Evolutionary conservation across 2,888 invertebrate species (phyloP).

Genomic region (Xanthostigma xanthostigma): DNA sequence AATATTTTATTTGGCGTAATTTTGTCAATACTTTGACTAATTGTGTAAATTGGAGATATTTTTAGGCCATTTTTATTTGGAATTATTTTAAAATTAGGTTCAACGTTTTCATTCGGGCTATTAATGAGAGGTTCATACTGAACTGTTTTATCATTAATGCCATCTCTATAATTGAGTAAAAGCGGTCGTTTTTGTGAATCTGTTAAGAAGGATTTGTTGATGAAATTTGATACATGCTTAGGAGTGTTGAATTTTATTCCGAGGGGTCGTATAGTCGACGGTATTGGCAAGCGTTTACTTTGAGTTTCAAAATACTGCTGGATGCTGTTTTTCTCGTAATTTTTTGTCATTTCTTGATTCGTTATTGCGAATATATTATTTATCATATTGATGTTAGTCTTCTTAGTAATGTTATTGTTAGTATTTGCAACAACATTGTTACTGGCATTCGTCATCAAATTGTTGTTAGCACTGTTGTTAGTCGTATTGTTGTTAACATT

Average conservation of each 20-base stretch:
- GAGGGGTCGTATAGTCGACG: constrained; percentile 34
- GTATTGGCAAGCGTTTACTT: constrained; percentile 21
- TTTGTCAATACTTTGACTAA: constrained; percentile 28
- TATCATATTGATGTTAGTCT: constrained; percentile 24
- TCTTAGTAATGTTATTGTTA: constrained; percentile 21
- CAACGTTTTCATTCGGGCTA: constrained; percentile 7
- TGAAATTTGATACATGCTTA: constrained; percentile 26
- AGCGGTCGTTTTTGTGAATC: constrained; percentile 31
- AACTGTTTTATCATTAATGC: constrained; percentile 11
- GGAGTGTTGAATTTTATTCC: constrained; percentile 29
- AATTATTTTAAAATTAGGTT: constrained; percentile 27
- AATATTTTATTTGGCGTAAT: constrained; percentile 20
- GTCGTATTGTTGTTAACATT: constrained; percentile 19
- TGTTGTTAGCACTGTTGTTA: constrained; percentile 13
- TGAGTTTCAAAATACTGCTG: constrained; percentile 3
- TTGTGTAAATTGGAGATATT: constrained; percentile 35
- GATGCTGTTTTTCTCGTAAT: constrained; percentile 11
- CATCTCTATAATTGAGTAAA: constrained; percentile 18
- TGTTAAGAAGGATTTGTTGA: constrained; percentile 24
- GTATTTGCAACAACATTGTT: constrained; percentile 1
- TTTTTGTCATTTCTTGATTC: constrained; percentile 13
- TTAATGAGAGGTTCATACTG: constrained; percentile 5
- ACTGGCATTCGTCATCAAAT: background rate
- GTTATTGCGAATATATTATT: constrained; percentile 22
- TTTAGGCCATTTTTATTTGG: constrained; percentile 38